Evolutionary conservation across 1,140 invertebrate genomes (phyloP).

Genomic region (Gyrodactylus salaris): DNA sequence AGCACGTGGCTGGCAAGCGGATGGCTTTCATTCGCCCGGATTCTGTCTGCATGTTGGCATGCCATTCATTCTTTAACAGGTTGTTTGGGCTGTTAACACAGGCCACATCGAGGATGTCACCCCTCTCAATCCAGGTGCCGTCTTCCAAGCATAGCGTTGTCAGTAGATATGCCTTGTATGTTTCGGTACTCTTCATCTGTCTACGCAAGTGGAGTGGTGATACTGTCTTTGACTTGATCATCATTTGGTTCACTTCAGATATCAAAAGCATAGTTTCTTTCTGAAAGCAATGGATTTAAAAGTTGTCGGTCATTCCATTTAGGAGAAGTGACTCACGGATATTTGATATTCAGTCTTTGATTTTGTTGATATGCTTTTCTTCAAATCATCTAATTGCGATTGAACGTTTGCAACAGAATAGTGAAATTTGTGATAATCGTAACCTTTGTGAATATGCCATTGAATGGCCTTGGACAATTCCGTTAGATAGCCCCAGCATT

Average conservation of each 20-base stretch:
- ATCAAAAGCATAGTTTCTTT: not conserved
- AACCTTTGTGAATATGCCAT: not conserved
- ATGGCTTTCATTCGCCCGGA: not conserved
- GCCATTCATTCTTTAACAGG: not conserved
- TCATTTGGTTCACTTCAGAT: not conserved
- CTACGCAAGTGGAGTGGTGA: not conserved
- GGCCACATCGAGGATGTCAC: not conserved
- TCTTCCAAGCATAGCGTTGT: not conserved
- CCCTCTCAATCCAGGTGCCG: not conserved
- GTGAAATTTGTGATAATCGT: not conserved
- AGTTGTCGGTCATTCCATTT: no score
- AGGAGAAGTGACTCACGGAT: no score
- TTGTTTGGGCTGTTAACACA: not conserved
- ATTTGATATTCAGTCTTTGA: no score
- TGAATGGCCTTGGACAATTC: not conserved
- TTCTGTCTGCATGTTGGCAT: not conserved
- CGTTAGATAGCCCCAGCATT: not conserved
- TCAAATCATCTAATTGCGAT: not conserved
- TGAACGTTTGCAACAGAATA: not conserved
- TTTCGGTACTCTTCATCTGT: not conserved
- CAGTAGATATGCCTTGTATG: not conserved
- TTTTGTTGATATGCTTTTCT: no score
- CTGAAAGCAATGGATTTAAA: not conserved
- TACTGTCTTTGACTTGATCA: not conserved
- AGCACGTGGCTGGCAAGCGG: not conserved